Evolutionary conservation across 2,113 vertebrate species (phyloP), one percentile per base, ranked within the genome.

Genomic region (Prunella fulvescens): DNA sequence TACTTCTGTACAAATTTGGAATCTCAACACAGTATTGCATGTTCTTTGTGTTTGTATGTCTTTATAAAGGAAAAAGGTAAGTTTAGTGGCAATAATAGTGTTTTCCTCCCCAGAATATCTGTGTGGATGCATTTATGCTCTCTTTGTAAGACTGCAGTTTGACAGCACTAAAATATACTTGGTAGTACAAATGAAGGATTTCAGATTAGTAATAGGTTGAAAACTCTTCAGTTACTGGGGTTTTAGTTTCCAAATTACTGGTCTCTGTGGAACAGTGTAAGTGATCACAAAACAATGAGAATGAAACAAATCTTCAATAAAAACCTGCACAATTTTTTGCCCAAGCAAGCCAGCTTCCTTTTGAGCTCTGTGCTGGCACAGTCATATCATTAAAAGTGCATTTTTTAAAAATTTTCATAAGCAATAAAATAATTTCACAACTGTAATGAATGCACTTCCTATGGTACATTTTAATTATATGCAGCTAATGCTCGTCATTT

Each of bases 381-480:
- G 10, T 26, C 29, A 2, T 66, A 14, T 4, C 14, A 54, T 44
- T 54, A 72, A 87, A 93, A 76, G 33, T 42, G 20, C 23, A 2
- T 16, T 5, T 12, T 53, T 48, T 35, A 37, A 37, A 37, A 37
- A 60, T 89, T 50, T 60, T 81, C 54, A 19, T 72, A 72, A 70
- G 44, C 62, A 77, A 66, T 84, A 84, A 78, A 94, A 81, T 87
- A 76, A 72, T 86, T 93, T 92, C 90, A 78, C 37, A 90, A 74
- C 22, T 37, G 15, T 44, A 57, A 65, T 71, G 64, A 92, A 79
- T 17, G 44, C n/a, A 73, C 13, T 66, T 96, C 50, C 70, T 89
- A 10, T 77, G 39, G 47, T 66, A 54, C 37, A 14, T 80, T 86
- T 81, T 92, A 90, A 82, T 83, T 82, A 45, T n/a, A 65, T 70